Percentiles rank a stretch among this genome's conserved stretches.
These are phyloP conservation scores for Amblyjoppa fuscipennis DNA, from an alignment of 2,888 invertebrate species.

Conservation along the genomic window DNA sequence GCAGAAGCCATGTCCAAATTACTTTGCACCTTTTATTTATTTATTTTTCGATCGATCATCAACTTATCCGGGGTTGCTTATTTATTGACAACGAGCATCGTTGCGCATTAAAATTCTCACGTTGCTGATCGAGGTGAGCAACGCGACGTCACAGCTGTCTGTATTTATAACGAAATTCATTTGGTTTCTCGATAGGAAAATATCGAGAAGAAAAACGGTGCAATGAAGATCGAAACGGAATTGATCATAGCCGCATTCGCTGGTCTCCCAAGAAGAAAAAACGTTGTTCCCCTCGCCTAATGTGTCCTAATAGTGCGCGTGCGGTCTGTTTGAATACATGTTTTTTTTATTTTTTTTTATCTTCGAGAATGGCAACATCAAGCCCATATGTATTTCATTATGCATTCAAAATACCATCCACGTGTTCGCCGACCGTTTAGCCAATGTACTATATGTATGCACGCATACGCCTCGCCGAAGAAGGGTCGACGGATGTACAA, in stretches of 20 bases:
- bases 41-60: neutral
- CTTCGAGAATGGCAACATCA: conserved; percentile 12
- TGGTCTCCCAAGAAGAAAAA: neutral
- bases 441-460: conserved; percentile 50
- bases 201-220: neutral
- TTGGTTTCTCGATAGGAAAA: neutral
- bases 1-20: too few relatives aligned
- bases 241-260: neutral
- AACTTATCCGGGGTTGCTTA: neutral
- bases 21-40: too few relatives aligned
- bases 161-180: neutral
- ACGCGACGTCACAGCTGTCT: neutral
- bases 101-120: neutral
- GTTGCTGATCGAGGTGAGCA: neutral
- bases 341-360: conserved; percentile 47
- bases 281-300: conserved; percentile 10
- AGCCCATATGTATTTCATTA: conserved; percentile 74
- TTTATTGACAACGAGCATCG: neutral
- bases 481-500: conserved; percentile 14
- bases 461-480: conserved; percentile 34
- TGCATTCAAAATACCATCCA: conserved; percentile 81
- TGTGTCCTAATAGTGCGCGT: neutral
- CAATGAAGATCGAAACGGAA: neutral
- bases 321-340: conserved; percentile 10
- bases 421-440: conserved; percentile 52